Evolutionary conservation across 2,113 vertebrate species (phyloP).

Genomic region (Thermophis baileyi): DNA sequence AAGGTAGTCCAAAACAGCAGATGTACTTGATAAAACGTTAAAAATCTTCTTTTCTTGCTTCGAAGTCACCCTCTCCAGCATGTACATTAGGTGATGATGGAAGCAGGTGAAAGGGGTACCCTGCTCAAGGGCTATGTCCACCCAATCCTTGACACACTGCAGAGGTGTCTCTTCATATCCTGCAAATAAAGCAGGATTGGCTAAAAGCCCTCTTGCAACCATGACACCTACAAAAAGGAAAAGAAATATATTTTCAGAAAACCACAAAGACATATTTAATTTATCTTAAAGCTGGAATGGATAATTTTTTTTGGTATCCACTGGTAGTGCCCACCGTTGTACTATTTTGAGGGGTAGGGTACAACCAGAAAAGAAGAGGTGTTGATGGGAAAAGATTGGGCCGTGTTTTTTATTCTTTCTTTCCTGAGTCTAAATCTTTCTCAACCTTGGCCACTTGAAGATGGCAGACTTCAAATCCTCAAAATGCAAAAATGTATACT

Average conservation of each 20-base stretch:
- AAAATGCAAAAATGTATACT: neutral
- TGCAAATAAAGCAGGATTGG: constrained; percentile 94
- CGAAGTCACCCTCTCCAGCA: constrained; percentile 93
- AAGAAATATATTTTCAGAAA: constrained; percentile 8
- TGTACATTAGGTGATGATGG: constrained; percentile 97
- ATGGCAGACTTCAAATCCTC: neutral
- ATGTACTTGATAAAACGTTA: constrained; percentile 91
- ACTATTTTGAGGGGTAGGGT: neutral
- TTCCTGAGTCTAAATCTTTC: neutral
- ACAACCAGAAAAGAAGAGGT: neutral
- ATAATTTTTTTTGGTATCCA: neutral
- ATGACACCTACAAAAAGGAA: constrained; percentile 80
- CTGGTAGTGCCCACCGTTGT: neutral
- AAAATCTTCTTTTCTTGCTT: constrained; percentile 91
- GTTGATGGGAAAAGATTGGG: neutral
- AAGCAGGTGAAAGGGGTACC: constrained; percentile 93
- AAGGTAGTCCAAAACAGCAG: constrained; percentile 91
- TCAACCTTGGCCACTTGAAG: neutral
- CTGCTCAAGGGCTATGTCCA: constrained; percentile 85
- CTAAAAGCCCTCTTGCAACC: constrained; percentile 89
- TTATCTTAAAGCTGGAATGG: neutral
- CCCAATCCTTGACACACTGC: constrained; percentile 94
- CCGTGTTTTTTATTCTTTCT: neutral
- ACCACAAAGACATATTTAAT: neutral
- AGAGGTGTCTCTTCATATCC: constrained; percentile 90